Evolutionary conservation across 1,140 invertebrate genomes (phyloP).

Genomic region (Calosoma granatense): DNA sequence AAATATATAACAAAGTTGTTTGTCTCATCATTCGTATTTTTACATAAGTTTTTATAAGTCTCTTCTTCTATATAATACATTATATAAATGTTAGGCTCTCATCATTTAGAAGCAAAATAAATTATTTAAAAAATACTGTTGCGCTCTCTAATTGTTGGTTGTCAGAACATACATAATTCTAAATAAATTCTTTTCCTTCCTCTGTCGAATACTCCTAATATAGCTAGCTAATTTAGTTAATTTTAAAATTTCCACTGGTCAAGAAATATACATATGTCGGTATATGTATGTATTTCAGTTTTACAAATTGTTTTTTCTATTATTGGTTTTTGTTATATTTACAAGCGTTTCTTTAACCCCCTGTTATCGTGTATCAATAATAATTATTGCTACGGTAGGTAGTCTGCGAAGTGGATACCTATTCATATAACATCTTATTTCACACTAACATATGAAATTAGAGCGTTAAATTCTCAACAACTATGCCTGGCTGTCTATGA

Average conservation of each 20-base stretch:
- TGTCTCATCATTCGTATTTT: not conserved
- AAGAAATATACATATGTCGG: not conserved
- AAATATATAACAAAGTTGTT: constrained; percentile 5
- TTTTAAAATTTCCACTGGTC: not conserved
- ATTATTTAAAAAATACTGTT: not conserved
- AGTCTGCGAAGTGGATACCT: not conserved
- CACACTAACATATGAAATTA: not conserved
- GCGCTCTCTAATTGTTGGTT: not conserved
- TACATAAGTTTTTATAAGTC: not conserved
- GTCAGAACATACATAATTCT: not conserved
- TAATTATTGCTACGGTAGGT: not conserved
- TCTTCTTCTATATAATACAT: not conserved
- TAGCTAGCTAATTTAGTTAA: not conserved
- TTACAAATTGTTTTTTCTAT: not conserved
- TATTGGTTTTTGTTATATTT: constrained; percentile 2
- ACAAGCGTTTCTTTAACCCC: constrained; percentile 8
- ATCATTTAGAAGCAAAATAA: not conserved
- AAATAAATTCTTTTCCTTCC: not conserved
- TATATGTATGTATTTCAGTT: not conserved
- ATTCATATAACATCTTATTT: not conserved
- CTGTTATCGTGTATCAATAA: not conserved
- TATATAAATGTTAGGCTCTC: constrained; percentile 7
- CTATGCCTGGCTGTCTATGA: too few species aligned
- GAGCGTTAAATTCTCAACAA: not conserved
- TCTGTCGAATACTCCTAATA: not conserved